Evolutionary conservation across 2,888 invertebrate genomes (phyloP).

Genomic region (Cheilosia variabilis): DNA sequence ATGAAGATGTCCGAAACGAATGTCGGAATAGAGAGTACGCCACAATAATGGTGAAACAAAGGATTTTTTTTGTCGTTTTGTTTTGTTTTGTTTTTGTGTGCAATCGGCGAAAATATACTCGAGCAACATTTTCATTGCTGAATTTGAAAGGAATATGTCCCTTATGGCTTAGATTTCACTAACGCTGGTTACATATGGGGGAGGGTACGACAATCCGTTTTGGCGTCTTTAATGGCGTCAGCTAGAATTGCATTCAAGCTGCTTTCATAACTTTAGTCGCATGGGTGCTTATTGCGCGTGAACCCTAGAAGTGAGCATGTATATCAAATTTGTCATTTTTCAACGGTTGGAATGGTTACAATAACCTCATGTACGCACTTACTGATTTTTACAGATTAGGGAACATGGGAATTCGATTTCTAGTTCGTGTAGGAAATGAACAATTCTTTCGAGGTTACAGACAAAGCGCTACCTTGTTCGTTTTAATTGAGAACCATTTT

Average conservation of each 20-base stretch:
- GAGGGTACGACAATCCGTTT: constrained; percentile 13
- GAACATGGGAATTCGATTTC: no score
- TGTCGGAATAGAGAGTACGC: constrained; percentile 39
- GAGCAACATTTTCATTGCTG: constrained; percentile 27
- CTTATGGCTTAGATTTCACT: constrained; percentile 24
- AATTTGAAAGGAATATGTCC: constrained; percentile 31
- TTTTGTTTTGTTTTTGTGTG: constrained; percentile 24
- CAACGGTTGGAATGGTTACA: no score
- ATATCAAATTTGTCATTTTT: no score
- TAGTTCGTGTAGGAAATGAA: no score
- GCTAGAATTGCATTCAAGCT: constrained; percentile 26
- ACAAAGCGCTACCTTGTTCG: no score
- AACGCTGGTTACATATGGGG: neutral
- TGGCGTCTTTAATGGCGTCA: constrained; percentile 23
- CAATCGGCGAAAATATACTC: constrained; percentile 40
- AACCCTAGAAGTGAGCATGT: no score
- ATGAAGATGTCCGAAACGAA: constrained; percentile 72
- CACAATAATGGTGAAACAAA: constrained; percentile 63
- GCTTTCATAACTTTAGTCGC: constrained; percentile 6
- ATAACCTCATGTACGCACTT: no score
- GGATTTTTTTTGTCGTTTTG: constrained; percentile 51
- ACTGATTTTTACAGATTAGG: no score
- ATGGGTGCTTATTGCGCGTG: neutral
- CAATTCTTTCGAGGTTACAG: no score
- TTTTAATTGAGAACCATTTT: no score